A percentile compares a stretch with the other conserved stretches of the same genome.
phyloP scores from a whole-genome alignment of 2,113 vertebrate genomes.

The Raja brachyura region DNA sequence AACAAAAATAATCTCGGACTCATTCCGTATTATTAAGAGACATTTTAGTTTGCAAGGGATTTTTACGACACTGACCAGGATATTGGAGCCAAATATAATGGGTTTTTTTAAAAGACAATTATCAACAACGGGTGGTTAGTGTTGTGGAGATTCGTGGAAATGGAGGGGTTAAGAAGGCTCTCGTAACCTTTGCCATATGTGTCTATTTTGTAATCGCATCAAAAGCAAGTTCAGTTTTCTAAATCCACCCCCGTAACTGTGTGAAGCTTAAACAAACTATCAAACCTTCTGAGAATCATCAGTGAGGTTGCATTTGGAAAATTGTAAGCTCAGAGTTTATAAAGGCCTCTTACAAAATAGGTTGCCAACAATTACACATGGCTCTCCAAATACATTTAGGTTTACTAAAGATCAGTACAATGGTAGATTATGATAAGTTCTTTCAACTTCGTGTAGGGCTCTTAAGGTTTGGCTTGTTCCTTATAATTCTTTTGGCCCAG shows the following conservation, averaged over 20 bases:
- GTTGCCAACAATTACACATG: neutral
- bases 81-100: neutral
- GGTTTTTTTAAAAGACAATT: neutral
- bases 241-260: neutral
- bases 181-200: neutral
- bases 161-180: neutral
- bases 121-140: neutral
- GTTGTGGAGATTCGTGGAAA: neutral
- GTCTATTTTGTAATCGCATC: neutral
- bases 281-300: neutral
- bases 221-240: neutral
- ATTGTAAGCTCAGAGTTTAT: neutral
- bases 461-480: neutral
- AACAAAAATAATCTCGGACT: neutral
- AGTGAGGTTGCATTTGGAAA: neutral
- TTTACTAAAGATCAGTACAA: neutral
- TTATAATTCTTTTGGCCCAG: neutral
- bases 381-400: neutral
- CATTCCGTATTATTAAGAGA: neutral
- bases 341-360: neutral
- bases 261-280: neutral
- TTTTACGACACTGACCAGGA: neutral
- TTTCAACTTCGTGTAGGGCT: neutral
- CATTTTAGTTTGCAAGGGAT: neutral
- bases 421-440: neutral